Percentiles rank a stretch among this genome's conserved stretches.
phyloP scores from a whole-genome alignment of 2,113 vertebrate genomes.

The Embiotoca jacksoni region DNA sequence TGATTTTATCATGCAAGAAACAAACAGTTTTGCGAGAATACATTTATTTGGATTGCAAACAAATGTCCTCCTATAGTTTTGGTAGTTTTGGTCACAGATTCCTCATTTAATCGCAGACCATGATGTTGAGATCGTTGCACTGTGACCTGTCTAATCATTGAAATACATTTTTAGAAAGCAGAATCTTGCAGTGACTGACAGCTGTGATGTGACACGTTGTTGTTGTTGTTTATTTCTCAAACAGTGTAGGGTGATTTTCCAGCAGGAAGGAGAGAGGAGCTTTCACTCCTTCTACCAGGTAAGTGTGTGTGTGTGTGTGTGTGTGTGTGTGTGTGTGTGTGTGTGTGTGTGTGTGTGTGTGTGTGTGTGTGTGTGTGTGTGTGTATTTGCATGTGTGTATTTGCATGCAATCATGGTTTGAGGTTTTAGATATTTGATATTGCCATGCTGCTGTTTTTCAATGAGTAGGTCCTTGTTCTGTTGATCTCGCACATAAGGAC shows the following conservation, averaged over 20 bases:
- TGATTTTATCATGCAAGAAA: no score
- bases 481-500: background rate
- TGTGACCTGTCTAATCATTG: no score
- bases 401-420: background rate
- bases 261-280: slow-evolving; percentile 94
- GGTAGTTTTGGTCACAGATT: no score
- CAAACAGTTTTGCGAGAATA: no score
- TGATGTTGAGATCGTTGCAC: no score
- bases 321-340: background rate
- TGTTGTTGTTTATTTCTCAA: background rate
- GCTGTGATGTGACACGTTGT: background rate
- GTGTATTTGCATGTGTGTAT: background rate
- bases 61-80: no score
- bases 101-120: no score
- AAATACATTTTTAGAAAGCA: no score
- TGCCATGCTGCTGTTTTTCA: background rate
- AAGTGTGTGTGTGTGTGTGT: slow-evolving; percentile 32
- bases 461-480: background rate
- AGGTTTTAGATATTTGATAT: background rate
- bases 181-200: background rate
- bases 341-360: background rate
- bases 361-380: slow-evolving; percentile 9
- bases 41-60: no score
- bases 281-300: slow-evolving; percentile 99
- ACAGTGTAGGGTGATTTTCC: slow-evolving; percentile 97